phyloP scores from a whole-genome alignment of 2,113 vertebrate genomes.

The Canis aureus region DNA sequence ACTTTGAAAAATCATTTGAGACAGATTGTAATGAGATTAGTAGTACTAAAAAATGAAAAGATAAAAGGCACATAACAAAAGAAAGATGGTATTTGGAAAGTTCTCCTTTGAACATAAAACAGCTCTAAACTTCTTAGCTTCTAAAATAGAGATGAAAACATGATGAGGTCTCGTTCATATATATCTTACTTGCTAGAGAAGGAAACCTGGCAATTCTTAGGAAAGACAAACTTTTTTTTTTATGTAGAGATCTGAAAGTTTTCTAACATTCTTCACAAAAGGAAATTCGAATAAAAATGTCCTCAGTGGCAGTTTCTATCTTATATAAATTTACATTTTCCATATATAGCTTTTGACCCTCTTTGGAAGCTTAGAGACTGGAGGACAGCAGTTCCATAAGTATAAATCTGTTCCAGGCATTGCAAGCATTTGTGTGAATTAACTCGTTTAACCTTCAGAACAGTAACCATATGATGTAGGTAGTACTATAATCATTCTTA shows the following conservation, averaged over 20 bases:
- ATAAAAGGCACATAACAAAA: not conserved
- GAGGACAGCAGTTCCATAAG: not conserved
- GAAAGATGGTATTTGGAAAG: not conserved
- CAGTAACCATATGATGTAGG: not conserved
- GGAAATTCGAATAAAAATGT: not conserved
- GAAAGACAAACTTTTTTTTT: not conserved
- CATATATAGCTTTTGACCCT: not conserved
- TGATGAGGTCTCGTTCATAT: not conserved
- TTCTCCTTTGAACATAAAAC: not conserved
- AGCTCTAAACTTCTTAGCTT: not conserved
- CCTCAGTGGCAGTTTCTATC: not conserved
- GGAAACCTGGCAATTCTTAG: not conserved
- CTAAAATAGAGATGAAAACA: constrained; percentile 29
- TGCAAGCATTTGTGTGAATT: not conserved
- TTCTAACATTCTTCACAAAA: not conserved
- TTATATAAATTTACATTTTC: constrained; percentile 26
- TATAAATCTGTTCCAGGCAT: not conserved
- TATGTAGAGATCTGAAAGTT: not conserved
- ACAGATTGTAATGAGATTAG: not conserved
- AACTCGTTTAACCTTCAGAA: not conserved
- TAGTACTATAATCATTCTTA: not conserved
- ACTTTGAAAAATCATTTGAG: not conserved
- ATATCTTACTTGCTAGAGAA: not conserved
- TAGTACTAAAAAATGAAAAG: not conserved
- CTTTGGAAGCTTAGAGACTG: not conserved